A percentile compares a stretch with the other conserved stretches of the same genome.
Conservation (phyloP, 2,113 vertebrate species). For the Anguilla japonica region DNA sequence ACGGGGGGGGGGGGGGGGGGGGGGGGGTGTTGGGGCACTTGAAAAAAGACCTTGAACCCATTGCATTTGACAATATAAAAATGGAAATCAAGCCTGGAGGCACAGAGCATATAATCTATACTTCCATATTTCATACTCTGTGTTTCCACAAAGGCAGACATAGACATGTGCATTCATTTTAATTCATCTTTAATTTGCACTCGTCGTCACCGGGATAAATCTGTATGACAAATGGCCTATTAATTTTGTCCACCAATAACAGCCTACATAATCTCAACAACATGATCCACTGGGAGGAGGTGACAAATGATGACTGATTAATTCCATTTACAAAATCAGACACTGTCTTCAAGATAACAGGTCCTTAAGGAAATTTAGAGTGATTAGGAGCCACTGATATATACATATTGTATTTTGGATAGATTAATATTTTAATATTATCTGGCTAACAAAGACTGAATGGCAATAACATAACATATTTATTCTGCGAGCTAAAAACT, state of each 20-base stretch:
- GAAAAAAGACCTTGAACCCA: background rate
- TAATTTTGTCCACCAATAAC: conserved; percentile 5
- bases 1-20: no score
- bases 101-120: background rate
- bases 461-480: background rate
- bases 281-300: background rate
- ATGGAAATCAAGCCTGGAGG: background rate
- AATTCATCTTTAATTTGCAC: background rate
- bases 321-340: background rate
- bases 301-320: conserved; percentile 1
- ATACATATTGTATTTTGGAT: background rate
- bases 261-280: background rate
- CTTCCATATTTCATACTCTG: background rate
- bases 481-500: background rate
- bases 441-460: background rate
- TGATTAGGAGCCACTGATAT: background rate
- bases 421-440: background rate
- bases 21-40: background rate
- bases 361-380: background rate
- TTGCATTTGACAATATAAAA: background rate
- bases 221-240: background rate
- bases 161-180: background rate
- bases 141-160: background rate
- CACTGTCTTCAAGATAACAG: background rate
- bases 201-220: background rate